Percentiles rank a stretch among this genome's conserved stretches.
These are phyloP conservation scores for Perizoma affinitatum DNA, from an alignment of 2,888 invertebrate genomes.

Conservation along the genomic window DNA sequence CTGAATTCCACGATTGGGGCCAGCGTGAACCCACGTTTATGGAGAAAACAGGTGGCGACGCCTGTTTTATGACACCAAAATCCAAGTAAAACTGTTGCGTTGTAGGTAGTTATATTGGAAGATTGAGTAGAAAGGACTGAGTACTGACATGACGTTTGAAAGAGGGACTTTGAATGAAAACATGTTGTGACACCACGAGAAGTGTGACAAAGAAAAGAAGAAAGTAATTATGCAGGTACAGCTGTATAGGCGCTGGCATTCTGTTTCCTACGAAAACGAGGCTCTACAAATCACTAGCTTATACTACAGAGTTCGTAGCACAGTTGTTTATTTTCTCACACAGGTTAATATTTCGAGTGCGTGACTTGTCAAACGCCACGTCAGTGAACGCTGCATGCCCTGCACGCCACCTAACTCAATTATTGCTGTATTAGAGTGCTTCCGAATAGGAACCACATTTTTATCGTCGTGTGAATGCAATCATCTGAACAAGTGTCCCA, in stretches of 20 bases:
- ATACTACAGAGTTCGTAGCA: slow-evolving; percentile 25
- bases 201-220: no score
- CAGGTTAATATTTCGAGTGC: slow-evolving; percentile 55
- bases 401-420: slow-evolving; percentile 46
- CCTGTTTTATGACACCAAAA: neutral
- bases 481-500: slow-evolving; percentile 15
- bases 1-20: slow-evolving; percentile 49
- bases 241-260: neutral
- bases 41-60: slow-evolving; percentile 16
- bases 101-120: no score
- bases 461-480: slow-evolving; percentile 16
- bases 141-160: no score
- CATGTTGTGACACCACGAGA: no score
- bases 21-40: slow-evolving; percentile 18
- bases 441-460: slow-evolving; percentile 25
- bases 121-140: no score
- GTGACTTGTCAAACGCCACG: slow-evolving; percentile 67
- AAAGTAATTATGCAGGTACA: no score
- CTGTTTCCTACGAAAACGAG: slow-evolving; percentile 8
- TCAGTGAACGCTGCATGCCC: slow-evolving; percentile 37
- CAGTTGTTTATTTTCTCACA: slow-evolving; percentile 65
- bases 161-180: no score
- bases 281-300: slow-evolving; percentile 34
- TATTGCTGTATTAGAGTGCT: slow-evolving; percentile 32
- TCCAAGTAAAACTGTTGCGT: neutral